Evolutionary conservation across 2,888 invertebrate genomes (phyloP), one percentile per base, ranked within the genome.

Genomic region (Venusia cambrica): DNA sequence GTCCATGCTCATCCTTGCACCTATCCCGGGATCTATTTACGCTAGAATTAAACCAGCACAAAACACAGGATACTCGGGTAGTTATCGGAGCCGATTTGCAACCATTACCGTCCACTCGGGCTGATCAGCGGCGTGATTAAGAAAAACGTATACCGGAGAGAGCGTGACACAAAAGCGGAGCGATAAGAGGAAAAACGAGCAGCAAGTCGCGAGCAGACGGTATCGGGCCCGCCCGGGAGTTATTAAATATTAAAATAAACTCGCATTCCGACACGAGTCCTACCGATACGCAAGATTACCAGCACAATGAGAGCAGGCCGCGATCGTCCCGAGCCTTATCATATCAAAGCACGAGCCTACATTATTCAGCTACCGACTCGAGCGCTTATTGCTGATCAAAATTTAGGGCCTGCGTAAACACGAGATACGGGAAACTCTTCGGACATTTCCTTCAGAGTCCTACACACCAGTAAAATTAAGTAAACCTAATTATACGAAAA

Each of bases 231-330:
- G 77, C 73, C 74, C 67, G 73, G 73, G 76, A 79, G 77, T 85
- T 85, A 85, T 87, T 85, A 87, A 87, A 87, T 85, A 85, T 87
- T 84, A 87, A 85, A 85, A 85, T 84, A 84, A 83, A 79, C 83
- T 79, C 69, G 81, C 83, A 84, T 84, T 80, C 83, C 81, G 69
- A 74, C 79, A 78, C 81, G 79, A 81, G 78, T 80, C 73, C 72
- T 72, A 68, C 71, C 77, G 84, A 85, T 85, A 81, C 74, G 71
- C 72, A 72, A 81, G 83, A 85, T 83, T 81, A 76, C 66, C 66
- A 77, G 73, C 80, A 87, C 84, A 87, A 87, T 85, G 78, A 84
- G 76, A 77, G 70, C 73, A 71, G 65, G 59, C 70, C 64, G 58
- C 71, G 68, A 78, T 78, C 75, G 75, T 69, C 72, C 71, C 66